Evolutionary conservation across 2,113 vertebrate genomes (phyloP).

Genomic region (Bos indicus): DNA sequence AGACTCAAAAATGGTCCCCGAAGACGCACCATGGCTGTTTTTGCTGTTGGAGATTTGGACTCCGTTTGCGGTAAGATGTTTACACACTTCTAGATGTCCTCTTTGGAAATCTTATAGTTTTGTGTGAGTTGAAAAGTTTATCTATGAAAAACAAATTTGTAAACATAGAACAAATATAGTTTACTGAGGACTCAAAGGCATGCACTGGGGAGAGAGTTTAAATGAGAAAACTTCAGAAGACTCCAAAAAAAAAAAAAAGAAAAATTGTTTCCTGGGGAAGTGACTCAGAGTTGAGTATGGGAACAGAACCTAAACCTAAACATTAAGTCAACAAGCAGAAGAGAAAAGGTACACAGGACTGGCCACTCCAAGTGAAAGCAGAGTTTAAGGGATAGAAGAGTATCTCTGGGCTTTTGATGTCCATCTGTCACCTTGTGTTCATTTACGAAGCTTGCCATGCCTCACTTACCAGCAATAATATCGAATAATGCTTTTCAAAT

Average conservation of each 20-base stretch:
- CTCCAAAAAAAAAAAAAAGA: background rate
- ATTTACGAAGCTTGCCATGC: background rate
- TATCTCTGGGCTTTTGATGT: background rate
- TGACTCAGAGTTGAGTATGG: background rate
- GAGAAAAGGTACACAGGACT: background rate
- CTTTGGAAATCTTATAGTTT: background rate
- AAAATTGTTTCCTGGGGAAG: background rate
- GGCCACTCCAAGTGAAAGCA: background rate
- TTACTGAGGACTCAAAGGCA: background rate
- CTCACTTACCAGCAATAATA: background rate
- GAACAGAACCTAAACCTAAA: background rate
- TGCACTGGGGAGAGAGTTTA: background rate
- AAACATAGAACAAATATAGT: background rate
- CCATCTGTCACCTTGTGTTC: background rate
- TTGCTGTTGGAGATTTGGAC: conserved; percentile 72
- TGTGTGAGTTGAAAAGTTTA: background rate
- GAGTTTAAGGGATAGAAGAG: background rate
- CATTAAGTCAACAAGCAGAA: background rate
- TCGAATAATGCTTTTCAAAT: background rate
- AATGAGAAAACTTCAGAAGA: background rate
- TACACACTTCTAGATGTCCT: background rate
- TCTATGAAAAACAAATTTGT: background rate
- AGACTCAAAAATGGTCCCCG: background rate
- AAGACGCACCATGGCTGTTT: conserved; percentile 70
- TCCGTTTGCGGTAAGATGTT: conserved; percentile 70